Percentiles rank a stretch among this genome's conserved stretches.
phyloP scores from a whole-genome alignment of 2,888 invertebrate genomes.

The Tenthredo scrophulariae region DNA sequence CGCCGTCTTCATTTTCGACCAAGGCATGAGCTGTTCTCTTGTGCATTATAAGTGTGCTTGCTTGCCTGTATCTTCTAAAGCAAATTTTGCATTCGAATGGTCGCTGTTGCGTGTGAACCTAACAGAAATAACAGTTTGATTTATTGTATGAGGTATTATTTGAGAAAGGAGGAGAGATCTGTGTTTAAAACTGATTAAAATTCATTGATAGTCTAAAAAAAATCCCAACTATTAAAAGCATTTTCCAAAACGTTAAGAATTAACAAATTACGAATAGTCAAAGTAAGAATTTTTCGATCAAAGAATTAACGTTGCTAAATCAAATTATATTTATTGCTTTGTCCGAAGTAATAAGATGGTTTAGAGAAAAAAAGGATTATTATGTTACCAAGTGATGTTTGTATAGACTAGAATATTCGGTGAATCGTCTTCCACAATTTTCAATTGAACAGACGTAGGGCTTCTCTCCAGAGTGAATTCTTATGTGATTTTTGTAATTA shows the following conservation, averaged over 20 bases:
- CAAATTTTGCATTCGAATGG: slow-evolving; percentile 82
- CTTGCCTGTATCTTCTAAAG: slow-evolving; percentile 82
- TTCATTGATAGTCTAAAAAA: not conserved
- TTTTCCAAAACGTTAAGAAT: no score
- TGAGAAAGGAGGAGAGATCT: not conserved
- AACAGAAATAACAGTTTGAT: not conserved
- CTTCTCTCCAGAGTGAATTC: slow-evolving; percentile 86
- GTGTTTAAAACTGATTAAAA: no score
- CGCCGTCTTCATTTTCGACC: slow-evolving; percentile 76
- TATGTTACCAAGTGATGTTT: slow-evolving; percentile 81
- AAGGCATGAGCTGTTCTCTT: slow-evolving; percentile 81
- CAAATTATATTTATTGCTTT: not conserved
- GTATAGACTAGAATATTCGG: slow-evolving; percentile 86
- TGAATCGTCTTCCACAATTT: slow-evolving; percentile 84
- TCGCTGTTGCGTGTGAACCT: slow-evolving; percentile 81
- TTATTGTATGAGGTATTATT: not conserved
- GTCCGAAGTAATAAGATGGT: not conserved
- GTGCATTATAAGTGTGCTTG: slow-evolving; percentile 82
- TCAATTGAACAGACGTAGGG: slow-evolving; percentile 83
- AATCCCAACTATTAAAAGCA: no score
- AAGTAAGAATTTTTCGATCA: not conserved
- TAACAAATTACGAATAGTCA: no score
- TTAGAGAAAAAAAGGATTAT: not conserved
- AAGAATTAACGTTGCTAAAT: not conserved
- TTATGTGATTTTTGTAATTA: slow-evolving; percentile 85